Evolutionary conservation across 2,888 invertebrate genomes (phyloP).

Genomic region (Axea sp.): DNA sequence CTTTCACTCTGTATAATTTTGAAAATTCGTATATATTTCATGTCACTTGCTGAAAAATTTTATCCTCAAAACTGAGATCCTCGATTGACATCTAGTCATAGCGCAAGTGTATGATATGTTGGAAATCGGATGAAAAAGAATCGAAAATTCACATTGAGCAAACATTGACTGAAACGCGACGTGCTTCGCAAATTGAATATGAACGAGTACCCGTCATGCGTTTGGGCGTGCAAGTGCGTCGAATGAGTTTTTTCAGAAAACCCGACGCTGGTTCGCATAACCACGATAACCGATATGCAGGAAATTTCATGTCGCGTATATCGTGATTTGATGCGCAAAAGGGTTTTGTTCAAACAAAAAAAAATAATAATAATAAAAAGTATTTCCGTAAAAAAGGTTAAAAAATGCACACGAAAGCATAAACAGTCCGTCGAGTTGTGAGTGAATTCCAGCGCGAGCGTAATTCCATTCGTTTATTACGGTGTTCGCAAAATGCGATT

Average conservation of each 20-base stretch:
- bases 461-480: no score
- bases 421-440: constrained; percentile 68
- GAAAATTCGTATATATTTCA: constrained; percentile 8
- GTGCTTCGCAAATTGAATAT: constrained; percentile 62
- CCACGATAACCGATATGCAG: constrained; percentile 69
- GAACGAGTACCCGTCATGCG: constrained; percentile 50
- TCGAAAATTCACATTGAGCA: constrained; percentile 52
- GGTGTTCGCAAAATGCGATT: constrained; percentile 71
- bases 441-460: constrained; percentile 60
- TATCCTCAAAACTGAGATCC: constrained; percentile 27
- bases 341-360: constrained; percentile 45
- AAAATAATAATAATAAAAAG: constrained; percentile 52
- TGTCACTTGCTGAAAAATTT: constrained; percentile 48
- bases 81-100: constrained; percentile 46
- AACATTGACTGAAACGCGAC: constrained; percentile 61
- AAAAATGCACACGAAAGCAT: constrained; percentile 54
- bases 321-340: constrained; percentile 62
- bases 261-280: constrained; percentile 53
- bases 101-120: constrained; percentile 32
- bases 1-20: no score
- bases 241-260: constrained; percentile 61
- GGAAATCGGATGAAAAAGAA: constrained; percentile 48
- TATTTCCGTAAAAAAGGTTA: constrained; percentile 23
- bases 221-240: constrained; percentile 51
- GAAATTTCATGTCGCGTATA: constrained; percentile 60